A percentile compares a stretch with the other conserved stretches of the same genome.
phyloP scores from a whole-genome alignment of 1,140 invertebrate species.

The Diorhabda elongata region DNA sequence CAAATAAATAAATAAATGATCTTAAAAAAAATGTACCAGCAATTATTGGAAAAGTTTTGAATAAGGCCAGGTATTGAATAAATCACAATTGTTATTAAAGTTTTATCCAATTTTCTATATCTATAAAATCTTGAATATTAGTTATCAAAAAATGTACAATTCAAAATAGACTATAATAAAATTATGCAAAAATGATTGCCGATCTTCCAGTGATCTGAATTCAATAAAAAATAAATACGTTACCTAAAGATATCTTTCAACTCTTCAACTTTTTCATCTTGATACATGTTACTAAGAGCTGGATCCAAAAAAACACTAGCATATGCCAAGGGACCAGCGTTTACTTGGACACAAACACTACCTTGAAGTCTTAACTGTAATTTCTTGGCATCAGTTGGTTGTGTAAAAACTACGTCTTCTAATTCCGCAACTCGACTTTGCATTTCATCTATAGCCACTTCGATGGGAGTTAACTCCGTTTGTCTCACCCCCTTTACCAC shows the following conservation, averaged over 20 bases:
- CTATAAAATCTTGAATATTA: no score
- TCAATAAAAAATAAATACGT: neutral
- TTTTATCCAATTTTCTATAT: no score
- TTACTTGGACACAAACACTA: constrained; percentile 87
- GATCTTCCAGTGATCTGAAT: no score
- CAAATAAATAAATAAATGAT: constrained; percentile 35
- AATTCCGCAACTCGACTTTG: constrained; percentile 76
- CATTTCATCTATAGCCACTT: constrained; percentile 93
- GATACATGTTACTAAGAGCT: constrained; percentile 63
- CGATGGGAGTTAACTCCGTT: constrained; percentile 82
- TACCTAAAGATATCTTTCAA: constrained; percentile 84
- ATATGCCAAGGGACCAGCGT: constrained; percentile 92
- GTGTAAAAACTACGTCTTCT: constrained; percentile 75
- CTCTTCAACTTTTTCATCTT: constrained; percentile 77
- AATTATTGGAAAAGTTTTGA: no score
- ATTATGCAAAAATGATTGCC: no score
- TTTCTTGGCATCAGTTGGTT: constrained; percentile 81
- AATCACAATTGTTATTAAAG: no score
- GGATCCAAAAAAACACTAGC: constrained; percentile 84
- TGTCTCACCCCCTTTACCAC: constrained; percentile 67
- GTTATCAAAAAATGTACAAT: no score
- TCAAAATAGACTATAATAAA: no score
- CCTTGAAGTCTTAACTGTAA: constrained; percentile 85
- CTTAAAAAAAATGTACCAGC: no score
- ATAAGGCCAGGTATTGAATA: no score